Base-by-base conservation (phyloP, 2,888 invertebrate genomes). In the Lacanobia oleracea region DNA sequence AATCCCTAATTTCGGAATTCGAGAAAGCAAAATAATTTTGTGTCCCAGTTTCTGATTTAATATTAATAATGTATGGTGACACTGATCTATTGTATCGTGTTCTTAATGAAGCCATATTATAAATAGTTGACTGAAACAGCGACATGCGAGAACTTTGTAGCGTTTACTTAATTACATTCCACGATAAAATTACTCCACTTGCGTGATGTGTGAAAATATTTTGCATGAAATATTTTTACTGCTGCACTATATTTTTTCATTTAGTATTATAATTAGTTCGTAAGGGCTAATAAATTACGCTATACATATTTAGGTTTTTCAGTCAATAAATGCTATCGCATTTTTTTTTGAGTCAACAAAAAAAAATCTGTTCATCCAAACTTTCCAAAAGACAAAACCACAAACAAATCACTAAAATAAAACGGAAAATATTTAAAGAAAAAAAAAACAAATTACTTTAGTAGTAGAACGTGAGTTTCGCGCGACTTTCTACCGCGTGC, bases 401-500 rank as follows among this genome's bases (percentile, higher is more conserved):
- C 81, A 59, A 48, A 76, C 81, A 56, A 48, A 1, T 9, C 81
- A 81, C 81, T n/a, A 59, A 43, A 66, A 61, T 61, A 59, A 69
- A 54, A n/a, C n/a, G n/a, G n/a, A 53, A 48, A 43, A 37, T 14
- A 53, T 16, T 64, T 21, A 1, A 33, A 56, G 63, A 54, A 63
- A 72, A 73, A 72, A 63, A 60, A 33, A 6, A 1, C 23, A 57
- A 71, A 71, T 66, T 75, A 77, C 64, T 79, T 81, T 69, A 18
- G 51, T 40, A 67, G 71, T 40, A 72, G 69, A 79, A 72, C 72
- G 77, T 67, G 56, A 64, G 63, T 66, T 77, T 75, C 84, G 85
- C 88, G 87, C 81, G 85, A 88, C 87, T 88, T 88, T 89, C 87
- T 88, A 90, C 86, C 87, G 89, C 88, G 87, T 86, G 87, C 87